phyloP scores from a whole-genome alignment of 2,888 invertebrate species.

The Platypus cylindrus region DNA sequence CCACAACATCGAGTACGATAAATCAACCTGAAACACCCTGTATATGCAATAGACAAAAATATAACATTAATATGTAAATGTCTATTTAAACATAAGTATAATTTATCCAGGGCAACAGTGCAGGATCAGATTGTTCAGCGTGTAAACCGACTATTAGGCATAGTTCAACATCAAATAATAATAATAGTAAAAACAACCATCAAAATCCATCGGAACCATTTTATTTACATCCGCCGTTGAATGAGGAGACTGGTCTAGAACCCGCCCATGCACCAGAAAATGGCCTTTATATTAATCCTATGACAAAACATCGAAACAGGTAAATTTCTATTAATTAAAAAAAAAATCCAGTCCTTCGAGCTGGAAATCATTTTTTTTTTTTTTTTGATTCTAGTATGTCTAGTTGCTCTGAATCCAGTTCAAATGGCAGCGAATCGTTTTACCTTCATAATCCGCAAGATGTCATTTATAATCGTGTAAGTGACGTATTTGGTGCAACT shows the following conservation, averaged over 20 bases:
- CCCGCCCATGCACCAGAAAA: slow-evolving; percentile 49
- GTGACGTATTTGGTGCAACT: slow-evolving; percentile 61
- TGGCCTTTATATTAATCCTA: slow-evolving; percentile 75
- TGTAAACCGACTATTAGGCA: slow-evolving; percentile 26
- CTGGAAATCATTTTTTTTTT: not conserved
- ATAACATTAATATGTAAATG: not conserved
- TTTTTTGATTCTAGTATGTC: slow-evolving; percentile 24
- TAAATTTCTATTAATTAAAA: slow-evolving; percentile 6
- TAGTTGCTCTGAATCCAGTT: slow-evolving; percentile 33
- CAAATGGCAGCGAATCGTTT: slow-evolving; percentile 55
- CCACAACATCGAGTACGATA: too few species aligned
- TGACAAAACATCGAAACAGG: slow-evolving; percentile 42
- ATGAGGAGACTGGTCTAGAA: slow-evolving; percentile 28
- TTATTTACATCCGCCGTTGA: slow-evolving; percentile 59
- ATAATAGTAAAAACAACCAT: slow-evolving; percentile 30
- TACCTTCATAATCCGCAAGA: slow-evolving; percentile 76
- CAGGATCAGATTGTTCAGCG: slow-evolving; percentile 32
- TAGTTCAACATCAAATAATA: slow-evolving; percentile 8
- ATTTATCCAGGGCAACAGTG: slow-evolving; percentile 24
- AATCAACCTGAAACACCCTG: too few species aligned
- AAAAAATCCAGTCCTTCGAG: not conserved
- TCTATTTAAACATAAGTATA: not conserved
- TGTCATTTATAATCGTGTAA: slow-evolving; percentile 69
- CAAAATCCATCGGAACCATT: slow-evolving; percentile 54
- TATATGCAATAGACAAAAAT: too few species aligned